Evolutionary conservation across 2,113 vertebrate species (phyloP), one percentile per base, ranked within the genome.

Genomic region (Cynopterus brachyotis): DNA sequence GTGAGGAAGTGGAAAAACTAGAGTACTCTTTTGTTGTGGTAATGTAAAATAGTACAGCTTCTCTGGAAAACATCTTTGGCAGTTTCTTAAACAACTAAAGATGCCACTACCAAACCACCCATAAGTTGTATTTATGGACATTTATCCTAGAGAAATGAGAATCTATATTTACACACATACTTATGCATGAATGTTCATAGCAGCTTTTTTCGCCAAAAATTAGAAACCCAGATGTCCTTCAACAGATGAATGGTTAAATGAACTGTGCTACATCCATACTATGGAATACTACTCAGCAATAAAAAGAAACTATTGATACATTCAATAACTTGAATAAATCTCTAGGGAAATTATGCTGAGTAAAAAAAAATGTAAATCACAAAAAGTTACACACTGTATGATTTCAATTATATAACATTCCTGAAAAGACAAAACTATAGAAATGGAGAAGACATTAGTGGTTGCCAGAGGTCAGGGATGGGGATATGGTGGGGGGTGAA

Each of bases 141-240:
- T 91, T 83, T 96, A 75, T 84, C 42, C 42, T 86, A 95, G 62
- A 91, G 32, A 96, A 88, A 93, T 91, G 22, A 80, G 88, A 80
- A 62, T 89, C 91, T 80, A 80, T 83, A 69, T 84, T 88, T n/a
- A 84, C 28, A 80, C 9, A 45, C 70, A 93, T 89, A 88, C 57
- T 64, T 88, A 30, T 87, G 85, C 30, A 60, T 22, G 32, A 87
- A 47, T 84, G 26, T 88, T 79, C 75, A 66, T 59, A 80, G 50
- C 24, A 67, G 12, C 66, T 79, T 89, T 93, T 66, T 90, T 62
- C 59, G 75, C 26, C 57, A 9, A 66, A 91, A 73, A 83, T 40
- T 62, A 42, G 70, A 93, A 94, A 80, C 57, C 13, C 45, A 79
- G 53, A 79, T 45, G 73, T 79, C 32, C 37, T 80, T 90, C 64